Conservation (phyloP, 2,797 vertebrate species). For the Smutsia gigantea region DNA sequence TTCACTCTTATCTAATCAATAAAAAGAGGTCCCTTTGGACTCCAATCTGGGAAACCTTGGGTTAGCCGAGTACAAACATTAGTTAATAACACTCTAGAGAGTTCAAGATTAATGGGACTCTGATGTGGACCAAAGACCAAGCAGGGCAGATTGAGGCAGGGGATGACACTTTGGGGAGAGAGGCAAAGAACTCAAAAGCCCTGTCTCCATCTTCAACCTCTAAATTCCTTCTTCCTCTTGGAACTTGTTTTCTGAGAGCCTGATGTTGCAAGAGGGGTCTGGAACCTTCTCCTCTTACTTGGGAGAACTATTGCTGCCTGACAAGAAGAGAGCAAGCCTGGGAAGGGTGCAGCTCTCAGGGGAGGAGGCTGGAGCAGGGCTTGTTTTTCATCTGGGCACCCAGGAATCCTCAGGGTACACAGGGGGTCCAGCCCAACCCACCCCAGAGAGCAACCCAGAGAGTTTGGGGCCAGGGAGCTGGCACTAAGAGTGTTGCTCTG, state of each 20-base stretch:
- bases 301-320: not conserved
- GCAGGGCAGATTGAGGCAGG: not conserved
- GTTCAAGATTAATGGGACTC: not conserved
- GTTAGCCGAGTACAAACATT: not conserved
- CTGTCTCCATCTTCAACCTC: not conserved
- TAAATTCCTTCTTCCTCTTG: not conserved
- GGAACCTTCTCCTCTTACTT: not conserved
- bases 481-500: not conserved
- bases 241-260: not conserved
- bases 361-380: not conserved
- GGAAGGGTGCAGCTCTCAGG: not conserved
- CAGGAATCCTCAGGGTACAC: not conserved
- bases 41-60: not conserved
- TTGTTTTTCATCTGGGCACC: not conserved
- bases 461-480: not conserved
- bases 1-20: conserved; percentile 34
- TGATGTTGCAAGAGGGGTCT: not conserved
- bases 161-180: not conserved
- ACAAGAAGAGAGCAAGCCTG: not conserved
- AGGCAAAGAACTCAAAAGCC: not conserved
- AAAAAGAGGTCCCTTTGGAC: not conserved
- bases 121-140: not conserved
- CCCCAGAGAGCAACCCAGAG: not conserved
- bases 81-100: not conserved
- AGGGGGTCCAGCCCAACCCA: not conserved